Evolutionary conservation across 2,888 invertebrate genomes (phyloP), one percentile per base, ranked within the genome.

Genomic region (Brachyptera putata): DNA sequence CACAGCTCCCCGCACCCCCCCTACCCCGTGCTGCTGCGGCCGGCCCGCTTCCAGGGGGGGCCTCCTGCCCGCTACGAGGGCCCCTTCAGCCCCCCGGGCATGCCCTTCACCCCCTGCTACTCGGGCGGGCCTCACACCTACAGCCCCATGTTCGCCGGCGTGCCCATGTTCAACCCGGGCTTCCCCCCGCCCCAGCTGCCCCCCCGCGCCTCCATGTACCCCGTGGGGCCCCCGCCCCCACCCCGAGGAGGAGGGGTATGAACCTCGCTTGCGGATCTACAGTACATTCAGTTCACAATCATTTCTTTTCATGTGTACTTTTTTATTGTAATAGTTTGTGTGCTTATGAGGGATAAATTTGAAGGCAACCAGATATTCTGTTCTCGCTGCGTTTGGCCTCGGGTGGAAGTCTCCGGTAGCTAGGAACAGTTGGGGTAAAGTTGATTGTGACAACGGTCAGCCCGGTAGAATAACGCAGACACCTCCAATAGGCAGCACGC

Each of bases 201-300:
- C 36, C 53, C 53, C 18, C 34, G 53, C n/a, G 9, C 18, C 21
- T 9, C 16, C 21, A 53, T 53, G 36, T 53, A 14, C 53, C 30
- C 49, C 2, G n/a, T 16, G 3, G 25, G 25, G 5, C 49, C 49
- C 14, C 49, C 49, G 5, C 25, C 49, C n/a, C 49, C 53, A n/a
- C 53, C 53, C 3, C 14, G 21, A 16, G 36, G 53, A 34, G 50
- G 50, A n/a, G 50, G 50, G n/a, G 53, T 53, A 53, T 53, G 53
- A 53, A 30, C n/a, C n/a, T n/a, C n/a, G n/a, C n/a, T n/a, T n/a
- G n/a, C n/a, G n/a, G n/a, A n/a, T n/a, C n/a, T n/a, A n/a, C n/a
- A n/a, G n/a, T n/a, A n/a, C n/a, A n/a, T n/a, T n/a, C n/a, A n/a
- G n/a, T n/a, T n/a, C n/a, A n/a, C n/a, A n/a, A n/a, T n/a, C n/a